Base-by-base conservation (phyloP, 2,888 invertebrate genomes). In the Gastrophysa polygoni region DNA sequence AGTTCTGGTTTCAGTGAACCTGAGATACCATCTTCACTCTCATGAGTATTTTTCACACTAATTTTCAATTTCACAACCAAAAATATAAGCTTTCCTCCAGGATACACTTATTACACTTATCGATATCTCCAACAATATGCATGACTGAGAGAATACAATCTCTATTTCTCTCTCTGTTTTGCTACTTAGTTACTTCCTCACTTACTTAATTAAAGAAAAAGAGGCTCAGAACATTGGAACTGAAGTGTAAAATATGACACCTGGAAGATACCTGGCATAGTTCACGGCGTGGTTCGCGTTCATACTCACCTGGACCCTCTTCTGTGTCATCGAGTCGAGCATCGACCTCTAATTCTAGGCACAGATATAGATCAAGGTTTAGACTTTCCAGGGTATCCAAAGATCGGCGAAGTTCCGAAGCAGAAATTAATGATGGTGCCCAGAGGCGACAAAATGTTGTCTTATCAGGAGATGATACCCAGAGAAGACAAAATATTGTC, bases 301-400 rank as follows among this genome's bases (percentile, higher is more conserved):
- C 28, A 50, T 6, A 50, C 34, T n/a, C 34, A 52, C 21, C 29
- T 17, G 78, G 97, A 97, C 6, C 97, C 97, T 43, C 88, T 90
- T 32, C 97, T 80, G 52, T 88, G 84, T 68, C 90, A 84, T 67
- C 91, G 89, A 57, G 86, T 85, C 0, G 94, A 32, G 29, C 29
- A 32, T 32, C 29, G 29, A 32, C 29, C 10, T 32, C 29, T 32
- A 32, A 32, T 32, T 32, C 29, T 32, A 8, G 10, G 29, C 29
- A 10, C 10, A 32, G 29, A 32, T 8, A 32, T 32, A 32, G 29
- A 32, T 32, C 29, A 10, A 32, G 29, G 10, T 32, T 10, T 32
- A 32, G 29, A 32, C 10, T 2, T 32, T 32, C 29, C 10, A 8
- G 10, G 10, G 29, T 2, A 8, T 32, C 29, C 10, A 8, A 10